These are phyloP conservation scores for Laticauda colubrina DNA, from an alignment of 2,113 vertebrate genomes.

Conservation along the genomic window DNA sequence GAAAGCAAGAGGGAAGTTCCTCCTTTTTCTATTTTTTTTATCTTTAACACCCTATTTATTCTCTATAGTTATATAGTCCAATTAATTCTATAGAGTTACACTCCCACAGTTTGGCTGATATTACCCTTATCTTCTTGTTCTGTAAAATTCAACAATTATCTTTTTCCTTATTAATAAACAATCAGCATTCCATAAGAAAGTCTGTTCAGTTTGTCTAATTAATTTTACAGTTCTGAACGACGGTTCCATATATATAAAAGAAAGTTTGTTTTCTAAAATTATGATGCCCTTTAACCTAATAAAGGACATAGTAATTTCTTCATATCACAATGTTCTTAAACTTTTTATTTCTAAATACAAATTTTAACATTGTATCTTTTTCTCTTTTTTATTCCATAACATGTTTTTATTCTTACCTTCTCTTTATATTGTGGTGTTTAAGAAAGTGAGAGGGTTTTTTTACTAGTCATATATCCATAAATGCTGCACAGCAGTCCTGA, in stretches of 20 bases:
- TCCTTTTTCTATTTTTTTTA: neutral
- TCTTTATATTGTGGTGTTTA: neutral
- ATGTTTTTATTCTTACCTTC: neutral
- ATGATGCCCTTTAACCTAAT: neutral
- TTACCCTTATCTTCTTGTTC: neutral
- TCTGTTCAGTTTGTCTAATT: neutral
- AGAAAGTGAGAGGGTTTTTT: neutral
- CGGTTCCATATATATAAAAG: neutral
- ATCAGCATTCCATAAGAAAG: neutral
- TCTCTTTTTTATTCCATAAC: neutral
- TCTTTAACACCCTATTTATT: neutral
- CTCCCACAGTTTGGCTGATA: neutral
- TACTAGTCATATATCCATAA: neutral
- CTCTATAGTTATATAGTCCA: neutral
- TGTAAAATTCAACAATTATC: neutral
- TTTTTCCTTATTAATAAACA: neutral
- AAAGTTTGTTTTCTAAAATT: neutral
- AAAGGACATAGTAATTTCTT: neutral
- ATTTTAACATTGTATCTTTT: neutral
- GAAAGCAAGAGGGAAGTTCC: neutral
- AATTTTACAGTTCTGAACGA: neutral
- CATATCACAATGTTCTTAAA: neutral
- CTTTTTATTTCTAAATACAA: neutral
- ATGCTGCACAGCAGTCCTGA: neutral
- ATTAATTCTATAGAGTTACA: neutral